phyloP scores from a whole-genome alignment of 2,888 invertebrate species.

The Choristoneura rosaceana region DNA sequence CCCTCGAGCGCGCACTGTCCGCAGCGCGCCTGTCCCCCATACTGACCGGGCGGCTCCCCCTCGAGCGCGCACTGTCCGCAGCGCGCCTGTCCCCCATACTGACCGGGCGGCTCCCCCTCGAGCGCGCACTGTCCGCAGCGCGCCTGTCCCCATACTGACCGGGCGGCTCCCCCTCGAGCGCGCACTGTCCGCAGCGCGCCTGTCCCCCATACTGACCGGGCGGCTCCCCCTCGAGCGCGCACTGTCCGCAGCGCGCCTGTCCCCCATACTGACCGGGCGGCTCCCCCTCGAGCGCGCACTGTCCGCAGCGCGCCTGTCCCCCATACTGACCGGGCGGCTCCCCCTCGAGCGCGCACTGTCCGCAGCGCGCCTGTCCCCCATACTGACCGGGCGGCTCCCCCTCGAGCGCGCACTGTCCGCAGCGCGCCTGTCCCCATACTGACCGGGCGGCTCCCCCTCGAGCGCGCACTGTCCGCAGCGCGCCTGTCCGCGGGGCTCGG shows the following conservation, averaged over 20 bases:
- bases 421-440: slow-evolving; percentile 81
- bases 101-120: slow-evolving; percentile 5
- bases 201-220: slow-evolving; percentile 72
- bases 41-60: slow-evolving; percentile 3
- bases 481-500: slow-evolving; percentile 90
- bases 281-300: slow-evolving; percentile 47
- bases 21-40: slow-evolving; percentile 89
- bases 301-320: slow-evolving; percentile 88
- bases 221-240: slow-evolving; percentile 42
- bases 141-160: slow-evolving; percentile 83
- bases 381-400: background rate
- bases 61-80: slow-evolving; percentile 78
- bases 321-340: background rate
- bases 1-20: slow-evolving; percentile 58
- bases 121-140: slow-evolving; percentile 81
- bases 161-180: slow-evolving; percentile 12
- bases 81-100: slow-evolving; percentile 85
- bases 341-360: slow-evolving; percentile 53
- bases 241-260: slow-evolving; percentile 87
- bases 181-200: slow-evolving; percentile 86
- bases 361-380: slow-evolving; percentile 89
- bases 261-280: slow-evolving; percentile 58
- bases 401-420: slow-evolving; percentile 70
- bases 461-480: slow-evolving; percentile 81
- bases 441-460: slow-evolving; percentile 5